These are phyloP conservation scores for Dusona sp. DNA, from an alignment of 2,888 invertebrate genomes.

Conservation along the genomic window DNA sequence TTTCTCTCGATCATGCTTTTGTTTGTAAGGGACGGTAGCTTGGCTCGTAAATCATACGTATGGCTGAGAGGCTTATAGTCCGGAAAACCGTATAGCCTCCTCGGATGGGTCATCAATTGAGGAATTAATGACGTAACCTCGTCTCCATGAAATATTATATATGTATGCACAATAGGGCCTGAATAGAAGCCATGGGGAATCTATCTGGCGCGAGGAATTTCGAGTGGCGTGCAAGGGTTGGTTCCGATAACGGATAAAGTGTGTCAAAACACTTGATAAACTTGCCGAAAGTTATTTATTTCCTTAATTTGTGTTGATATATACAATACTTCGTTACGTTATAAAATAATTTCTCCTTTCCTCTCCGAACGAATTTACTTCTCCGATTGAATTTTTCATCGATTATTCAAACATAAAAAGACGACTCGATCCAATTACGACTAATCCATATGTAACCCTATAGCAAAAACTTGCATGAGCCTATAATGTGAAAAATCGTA, in stretches of 20 bases:
- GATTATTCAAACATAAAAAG: neutral
- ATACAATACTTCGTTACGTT: neutral
- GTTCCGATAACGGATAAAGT: neutral
- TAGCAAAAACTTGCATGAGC: neutral
- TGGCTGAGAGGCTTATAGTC: conserved; percentile 19
- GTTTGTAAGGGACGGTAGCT: conserved; percentile 15
- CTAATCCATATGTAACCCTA: no score
- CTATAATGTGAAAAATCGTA: neutral
- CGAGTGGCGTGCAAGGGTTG: neutral
- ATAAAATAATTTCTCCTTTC: neutral
- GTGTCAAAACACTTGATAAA: neutral
- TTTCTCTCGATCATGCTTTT: neutral
- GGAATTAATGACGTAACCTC: conserved; percentile 33
- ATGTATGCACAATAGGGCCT: neutral
- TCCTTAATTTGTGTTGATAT: neutral
- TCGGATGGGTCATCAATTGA: conserved; percentile 33
- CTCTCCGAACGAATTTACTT: neutral
- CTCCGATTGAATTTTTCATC: neutral
- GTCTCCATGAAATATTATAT: conserved; percentile 9
- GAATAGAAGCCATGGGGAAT: neutral
- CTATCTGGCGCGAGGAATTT: neutral
- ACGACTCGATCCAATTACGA: no score
- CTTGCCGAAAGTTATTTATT: neutral
- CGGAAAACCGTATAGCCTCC: conserved; percentile 2
- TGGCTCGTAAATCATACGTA: conserved; percentile 26